These are phyloP conservation scores for Pleuronectes platessa DNA, from an alignment of 2,113 vertebrate genomes.

Conservation along the genomic window DNA sequence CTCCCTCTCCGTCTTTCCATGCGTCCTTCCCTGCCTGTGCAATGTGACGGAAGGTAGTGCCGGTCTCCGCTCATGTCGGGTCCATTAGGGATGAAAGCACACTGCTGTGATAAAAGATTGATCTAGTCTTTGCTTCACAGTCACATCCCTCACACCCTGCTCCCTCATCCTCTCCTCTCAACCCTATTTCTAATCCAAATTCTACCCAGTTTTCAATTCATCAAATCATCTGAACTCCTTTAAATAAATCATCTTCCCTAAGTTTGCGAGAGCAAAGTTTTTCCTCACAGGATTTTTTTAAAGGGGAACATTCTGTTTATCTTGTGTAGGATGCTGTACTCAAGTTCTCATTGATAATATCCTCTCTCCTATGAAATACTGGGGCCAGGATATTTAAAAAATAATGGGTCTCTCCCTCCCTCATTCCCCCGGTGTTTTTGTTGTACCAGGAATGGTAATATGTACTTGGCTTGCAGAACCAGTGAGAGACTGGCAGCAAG, in stretches of 20 bases:
- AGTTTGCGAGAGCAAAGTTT: conserved; percentile 48
- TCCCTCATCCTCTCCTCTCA: conserved; percentile 42
- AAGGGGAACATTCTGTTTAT: conserved; percentile 40
- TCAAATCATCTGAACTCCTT: conserved; percentile 55
- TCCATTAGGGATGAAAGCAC: conserved; percentile 75
- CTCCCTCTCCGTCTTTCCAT: conserved; percentile 27
- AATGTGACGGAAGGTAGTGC: conserved; percentile 67
- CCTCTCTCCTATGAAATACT: conserved; percentile 2
- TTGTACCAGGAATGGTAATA: conserved; percentile 19
- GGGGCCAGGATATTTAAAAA: not conserved
- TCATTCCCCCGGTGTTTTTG: conserved; percentile 21
- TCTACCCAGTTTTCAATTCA: conserved; percentile 64
- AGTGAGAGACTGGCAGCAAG: conserved; percentile 47
- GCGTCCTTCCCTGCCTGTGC: conserved; percentile 58
- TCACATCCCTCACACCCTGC: conserved; percentile 62
- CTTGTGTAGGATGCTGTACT: conserved; percentile 2
- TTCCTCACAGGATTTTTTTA: conserved; percentile 22
- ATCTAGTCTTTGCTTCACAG: conserved; percentile 71
- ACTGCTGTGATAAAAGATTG: conserved; percentile 78
- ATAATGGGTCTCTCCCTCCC: not conserved
- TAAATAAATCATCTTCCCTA: conserved; percentile 61
- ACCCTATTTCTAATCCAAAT: conserved; percentile 58
- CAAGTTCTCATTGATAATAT: conserved; percentile 21
- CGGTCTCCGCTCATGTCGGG: conserved; percentile 63
- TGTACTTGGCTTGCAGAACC: conserved; percentile 45